Conservation (phyloP, 2,113 vertebrate genomes). For the Micronycteris hirsuta region DNA sequence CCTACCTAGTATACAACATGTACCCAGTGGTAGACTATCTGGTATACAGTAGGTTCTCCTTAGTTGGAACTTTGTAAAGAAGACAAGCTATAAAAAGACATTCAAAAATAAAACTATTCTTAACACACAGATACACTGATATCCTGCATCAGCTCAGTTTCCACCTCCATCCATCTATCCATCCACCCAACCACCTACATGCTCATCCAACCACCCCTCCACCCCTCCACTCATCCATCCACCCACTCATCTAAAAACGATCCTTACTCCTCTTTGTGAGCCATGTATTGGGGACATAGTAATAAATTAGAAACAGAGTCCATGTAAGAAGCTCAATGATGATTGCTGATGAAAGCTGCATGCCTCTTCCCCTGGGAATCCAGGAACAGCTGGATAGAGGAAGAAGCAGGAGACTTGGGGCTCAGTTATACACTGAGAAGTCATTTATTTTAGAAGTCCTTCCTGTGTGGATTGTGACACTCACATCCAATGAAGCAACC, state of each 20-base stretch:
- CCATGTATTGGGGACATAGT: neutral
- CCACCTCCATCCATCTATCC: neutral
- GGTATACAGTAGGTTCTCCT: neutral
- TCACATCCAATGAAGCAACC: neutral
- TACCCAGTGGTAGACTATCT: neutral
- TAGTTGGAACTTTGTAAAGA: neutral
- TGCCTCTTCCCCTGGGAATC: neutral
- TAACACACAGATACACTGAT: neutral
- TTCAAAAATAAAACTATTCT: neutral
- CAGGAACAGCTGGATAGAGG: neutral
- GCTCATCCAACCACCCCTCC: no score
- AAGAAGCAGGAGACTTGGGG: neutral
- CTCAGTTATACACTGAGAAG: neutral
- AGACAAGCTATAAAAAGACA: neutral
- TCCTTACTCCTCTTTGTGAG: neutral
- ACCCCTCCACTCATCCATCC: neutral
- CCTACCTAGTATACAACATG: neutral
- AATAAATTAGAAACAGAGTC: neutral
- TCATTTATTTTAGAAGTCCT: slow-evolving; percentile 17
- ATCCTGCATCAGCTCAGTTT: neutral
- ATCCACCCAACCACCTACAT: neutral
- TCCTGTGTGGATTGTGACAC: neutral
- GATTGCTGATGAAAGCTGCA: neutral
- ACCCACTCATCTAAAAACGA: neutral
- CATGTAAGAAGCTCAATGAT: slow-evolving; percentile 13